phyloP scores from a whole-genome alignment of 2,113 vertebrate species.

The Sterna hirundo region DNA sequence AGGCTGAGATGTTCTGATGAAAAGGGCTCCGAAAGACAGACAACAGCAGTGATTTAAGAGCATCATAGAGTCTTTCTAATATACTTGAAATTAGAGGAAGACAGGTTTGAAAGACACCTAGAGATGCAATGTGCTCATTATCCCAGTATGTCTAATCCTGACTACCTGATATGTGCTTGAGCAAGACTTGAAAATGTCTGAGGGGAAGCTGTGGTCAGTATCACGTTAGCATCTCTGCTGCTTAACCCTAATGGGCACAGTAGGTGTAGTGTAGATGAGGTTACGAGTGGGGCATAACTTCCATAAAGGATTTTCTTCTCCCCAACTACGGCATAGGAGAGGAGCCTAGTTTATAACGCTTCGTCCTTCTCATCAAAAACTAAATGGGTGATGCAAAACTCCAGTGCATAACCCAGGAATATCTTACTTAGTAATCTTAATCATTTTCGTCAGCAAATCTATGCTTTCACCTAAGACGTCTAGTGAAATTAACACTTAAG shows the following conservation, averaged over 20 bases:
- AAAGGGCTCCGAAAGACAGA: neutral
- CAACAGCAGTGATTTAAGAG: neutral
- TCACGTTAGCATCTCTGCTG: neutral
- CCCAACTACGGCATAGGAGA: rapidly evolving
- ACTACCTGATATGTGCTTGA: neutral
- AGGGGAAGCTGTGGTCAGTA: neutral
- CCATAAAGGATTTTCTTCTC: neutral
- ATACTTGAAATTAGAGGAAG: neutral
- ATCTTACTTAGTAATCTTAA: neutral
- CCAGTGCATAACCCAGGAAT: neutral
- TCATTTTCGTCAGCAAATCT: neutral
- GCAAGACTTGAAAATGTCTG: neutral
- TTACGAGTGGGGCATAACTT: neutral
- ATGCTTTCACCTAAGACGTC: neutral
- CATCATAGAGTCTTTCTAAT: neutral
- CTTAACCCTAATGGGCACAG: neutral
- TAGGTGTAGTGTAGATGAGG: neutral
- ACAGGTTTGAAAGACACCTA: neutral
- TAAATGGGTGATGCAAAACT: neutral
- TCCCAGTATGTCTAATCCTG: neutral
- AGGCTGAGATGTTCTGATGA: neutral
- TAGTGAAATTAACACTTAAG: neutral
- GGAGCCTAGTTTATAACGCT: neutral
- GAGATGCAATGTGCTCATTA: neutral
- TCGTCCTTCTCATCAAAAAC: neutral